These are phyloP conservation scores for Trichonephila clavipes DNA, from an alignment of 1,140 invertebrate genomes.

Conservation along the genomic window DNA sequence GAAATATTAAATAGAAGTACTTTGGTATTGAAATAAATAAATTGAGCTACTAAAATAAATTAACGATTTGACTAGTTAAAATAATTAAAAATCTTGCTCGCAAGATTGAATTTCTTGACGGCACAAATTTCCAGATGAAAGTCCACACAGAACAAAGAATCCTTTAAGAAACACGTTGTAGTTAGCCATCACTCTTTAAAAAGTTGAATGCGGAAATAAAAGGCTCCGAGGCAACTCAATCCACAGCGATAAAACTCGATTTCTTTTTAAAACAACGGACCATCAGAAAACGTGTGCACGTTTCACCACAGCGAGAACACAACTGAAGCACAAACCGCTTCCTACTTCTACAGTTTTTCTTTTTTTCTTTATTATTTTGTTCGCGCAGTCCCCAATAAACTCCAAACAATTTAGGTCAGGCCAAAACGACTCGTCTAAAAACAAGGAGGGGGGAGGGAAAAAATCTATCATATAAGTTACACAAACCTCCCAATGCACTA, in stretches of 20 bases:
- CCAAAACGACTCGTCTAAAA: conserved; percentile 73
- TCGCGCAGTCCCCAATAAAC: conserved; percentile 74
- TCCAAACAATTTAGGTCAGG: conserved; percentile 75
- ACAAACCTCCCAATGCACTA: conserved; percentile 49
- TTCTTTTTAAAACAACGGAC: conserved; percentile 2
- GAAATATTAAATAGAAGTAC: no score
- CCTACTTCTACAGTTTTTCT: conserved; percentile 48
- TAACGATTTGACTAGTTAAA: not conserved
- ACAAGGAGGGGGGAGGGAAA: conserved; percentile 47
- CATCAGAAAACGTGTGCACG: conserved; percentile 34
- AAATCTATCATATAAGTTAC: conserved; percentile 59
- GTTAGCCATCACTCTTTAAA: not conserved
- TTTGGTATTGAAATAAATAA: not conserved
- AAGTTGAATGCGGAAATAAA: conserved; percentile 3
- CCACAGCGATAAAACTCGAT: not conserved
- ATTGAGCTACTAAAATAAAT: not conserved
- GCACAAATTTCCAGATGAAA: not conserved
- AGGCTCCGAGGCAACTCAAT: not conserved
- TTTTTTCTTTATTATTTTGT: conserved; percentile 66
- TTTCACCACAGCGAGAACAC: conserved; percentile 35
- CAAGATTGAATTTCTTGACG: not conserved
- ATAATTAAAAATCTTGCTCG: not conserved
- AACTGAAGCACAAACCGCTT: conserved; percentile 60
- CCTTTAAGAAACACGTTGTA: not conserved
- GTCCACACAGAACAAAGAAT: not conserved